Evolutionary conservation across 2,888 invertebrate species (phyloP).

Genomic region (Erannis defoliaria): DNA sequence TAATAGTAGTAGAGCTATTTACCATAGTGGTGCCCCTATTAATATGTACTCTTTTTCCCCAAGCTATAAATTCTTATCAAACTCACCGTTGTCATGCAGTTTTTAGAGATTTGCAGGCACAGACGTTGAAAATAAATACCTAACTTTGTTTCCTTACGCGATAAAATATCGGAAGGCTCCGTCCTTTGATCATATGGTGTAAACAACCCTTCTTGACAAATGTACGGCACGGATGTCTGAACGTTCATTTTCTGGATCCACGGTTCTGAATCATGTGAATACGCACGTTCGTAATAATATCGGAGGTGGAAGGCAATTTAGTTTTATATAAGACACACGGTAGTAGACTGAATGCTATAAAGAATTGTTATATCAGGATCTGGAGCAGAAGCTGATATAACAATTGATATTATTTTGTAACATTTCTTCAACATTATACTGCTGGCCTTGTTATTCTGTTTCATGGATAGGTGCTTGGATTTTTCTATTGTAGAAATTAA

Average conservation of each 20-base stretch:
- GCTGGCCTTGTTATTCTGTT: too few species aligned
- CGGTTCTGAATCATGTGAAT: slow-evolving; percentile 20
- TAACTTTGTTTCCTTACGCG: slow-evolving; percentile 4
- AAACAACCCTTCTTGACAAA: slow-evolving; percentile 33
- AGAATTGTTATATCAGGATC: too few species aligned
- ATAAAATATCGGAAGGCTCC: slow-evolving; percentile 16
- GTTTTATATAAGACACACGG: too few species aligned
- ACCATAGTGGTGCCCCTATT: too few species aligned
- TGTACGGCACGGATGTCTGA: slow-evolving; percentile 12
- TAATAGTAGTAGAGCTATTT: too few species aligned
- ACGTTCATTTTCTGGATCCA: slow-evolving; percentile 33
- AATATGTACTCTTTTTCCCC: too few species aligned
- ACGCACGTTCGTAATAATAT: slow-evolving; percentile 10
- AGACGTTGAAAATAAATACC: background rate
- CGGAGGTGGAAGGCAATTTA: background rate
- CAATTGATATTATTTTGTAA: too few species aligned
- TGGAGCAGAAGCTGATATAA: too few species aligned
- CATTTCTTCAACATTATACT: too few species aligned
- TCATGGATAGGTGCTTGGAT: too few species aligned
- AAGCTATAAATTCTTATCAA: background rate
- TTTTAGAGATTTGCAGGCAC: background rate
- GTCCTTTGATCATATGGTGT: slow-evolving; percentile 28
- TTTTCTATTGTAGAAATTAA: too few species aligned
- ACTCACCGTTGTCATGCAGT: background rate
- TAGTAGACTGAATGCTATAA: background rate